Percentiles rank a stretch among this genome's conserved stretches.
These are phyloP conservation scores for Benitochromis conjunctus DNA, from an alignment of 2,113 vertebrate genomes.

Conservation along the genomic window DNA sequence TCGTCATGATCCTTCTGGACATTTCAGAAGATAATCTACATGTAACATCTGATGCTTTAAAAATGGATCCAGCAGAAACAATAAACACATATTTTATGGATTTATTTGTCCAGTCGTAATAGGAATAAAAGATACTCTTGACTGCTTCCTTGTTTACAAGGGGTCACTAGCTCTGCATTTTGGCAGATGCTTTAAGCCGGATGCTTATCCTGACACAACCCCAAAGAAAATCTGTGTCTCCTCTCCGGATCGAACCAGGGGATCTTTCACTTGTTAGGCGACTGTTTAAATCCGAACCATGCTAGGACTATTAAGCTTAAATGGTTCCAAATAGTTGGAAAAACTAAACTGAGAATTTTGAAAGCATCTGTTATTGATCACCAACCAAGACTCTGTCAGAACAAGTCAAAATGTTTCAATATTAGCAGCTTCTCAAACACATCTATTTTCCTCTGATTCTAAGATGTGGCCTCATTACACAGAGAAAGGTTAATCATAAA, in stretches of 20 bases:
- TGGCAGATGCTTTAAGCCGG: background rate
- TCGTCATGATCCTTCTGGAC: background rate
- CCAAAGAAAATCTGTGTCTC: background rate
- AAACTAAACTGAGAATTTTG: background rate
- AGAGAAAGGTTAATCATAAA: background rate
- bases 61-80: background rate
- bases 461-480: background rate
- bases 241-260: background rate
- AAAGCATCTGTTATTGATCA: constrained; percentile 1
- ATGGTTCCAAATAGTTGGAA: background rate
- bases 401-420: background rate
- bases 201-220: background rate
- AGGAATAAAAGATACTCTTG: background rate
- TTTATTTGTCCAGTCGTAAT: background rate
- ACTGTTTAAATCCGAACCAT: background rate
- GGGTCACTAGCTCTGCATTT: background rate
- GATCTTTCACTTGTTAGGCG: background rate
- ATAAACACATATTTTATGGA: background rate
- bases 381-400: background rate
- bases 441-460: background rate
- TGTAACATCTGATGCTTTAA: background rate
- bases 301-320: background rate
- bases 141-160: background rate
- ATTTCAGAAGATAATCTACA: background rate
- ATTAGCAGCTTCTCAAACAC: background rate